Conservation (phyloP, 2,888 invertebrate genomes). For the Tachina fera region DNA sequence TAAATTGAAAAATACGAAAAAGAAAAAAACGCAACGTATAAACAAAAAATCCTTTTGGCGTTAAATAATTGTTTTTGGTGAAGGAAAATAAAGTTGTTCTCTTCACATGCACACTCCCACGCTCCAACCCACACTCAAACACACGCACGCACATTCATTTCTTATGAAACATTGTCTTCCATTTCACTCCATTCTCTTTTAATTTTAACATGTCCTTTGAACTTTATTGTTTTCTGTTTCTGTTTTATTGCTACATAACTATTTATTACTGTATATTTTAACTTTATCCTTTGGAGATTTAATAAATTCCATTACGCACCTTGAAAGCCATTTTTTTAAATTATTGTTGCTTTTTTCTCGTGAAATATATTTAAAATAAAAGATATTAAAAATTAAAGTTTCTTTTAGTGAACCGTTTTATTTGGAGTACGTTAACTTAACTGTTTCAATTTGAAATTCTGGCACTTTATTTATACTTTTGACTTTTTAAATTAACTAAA, state of each 20-base stretch:
- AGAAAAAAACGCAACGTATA: not conserved
- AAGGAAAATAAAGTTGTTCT: not conserved
- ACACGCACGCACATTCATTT: not conserved
- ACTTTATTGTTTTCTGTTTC: constrained; percentile 2
- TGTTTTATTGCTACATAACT: not conserved
- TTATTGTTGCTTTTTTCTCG: constrained; percentile 38
- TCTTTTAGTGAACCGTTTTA: constrained; percentile 60
- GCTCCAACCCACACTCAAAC: not conserved
- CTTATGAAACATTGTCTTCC: not conserved
- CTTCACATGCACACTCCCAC: not conserved
- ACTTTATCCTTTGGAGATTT: constrained; percentile 28
- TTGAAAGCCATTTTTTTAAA: constrained; percentile 70
- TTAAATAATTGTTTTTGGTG: constrained; percentile 27
- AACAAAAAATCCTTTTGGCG: constrained; percentile 30
- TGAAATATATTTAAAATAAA: constrained; percentile 7
- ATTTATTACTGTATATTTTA: not conserved
- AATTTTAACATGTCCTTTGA: constrained; percentile 54
- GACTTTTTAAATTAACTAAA: constrained; percentile 10
- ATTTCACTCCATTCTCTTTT: not conserved
- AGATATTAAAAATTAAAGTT: constrained; percentile 42
- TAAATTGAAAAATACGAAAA: constrained; percentile 34
- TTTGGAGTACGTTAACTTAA: constrained; percentile 56
- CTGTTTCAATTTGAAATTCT: constrained; percentile 63
- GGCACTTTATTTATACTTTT: constrained; percentile 68
- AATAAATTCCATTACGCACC: constrained; percentile 62